Evolutionary conservation across 2,113 vertebrate species (phyloP).

Genomic region (Ifrita kowaldi): DNA sequence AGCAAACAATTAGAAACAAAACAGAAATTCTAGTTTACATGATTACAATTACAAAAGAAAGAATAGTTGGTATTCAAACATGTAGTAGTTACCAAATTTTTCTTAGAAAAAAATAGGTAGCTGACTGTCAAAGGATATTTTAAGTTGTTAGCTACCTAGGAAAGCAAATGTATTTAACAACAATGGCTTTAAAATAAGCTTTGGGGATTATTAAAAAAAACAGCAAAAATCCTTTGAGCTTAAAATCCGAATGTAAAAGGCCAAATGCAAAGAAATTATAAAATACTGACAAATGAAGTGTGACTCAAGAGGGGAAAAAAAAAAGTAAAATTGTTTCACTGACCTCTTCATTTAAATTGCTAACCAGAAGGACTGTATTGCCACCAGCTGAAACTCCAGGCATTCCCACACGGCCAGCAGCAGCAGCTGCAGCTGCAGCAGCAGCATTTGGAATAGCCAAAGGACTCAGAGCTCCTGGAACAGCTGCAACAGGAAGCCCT

Average conservation of each 20-base stretch:
- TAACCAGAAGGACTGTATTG: conserved; percentile 93
- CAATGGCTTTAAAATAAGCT: conserved; percentile 51
- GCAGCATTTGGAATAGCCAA: conserved; percentile 85
- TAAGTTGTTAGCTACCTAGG: conserved; percentile 49
- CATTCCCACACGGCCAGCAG: conserved; percentile 91
- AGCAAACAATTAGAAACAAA: conserved; percentile 75
- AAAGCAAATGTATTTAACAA: conserved; percentile 60
- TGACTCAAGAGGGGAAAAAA: neutral
- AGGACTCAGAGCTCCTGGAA: conserved; percentile 93
- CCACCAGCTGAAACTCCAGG: conserved; percentile 85
- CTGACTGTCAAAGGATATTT: conserved; percentile 36
- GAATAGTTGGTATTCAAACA: conserved; percentile 56
- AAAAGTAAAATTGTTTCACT: conserved; percentile 70
- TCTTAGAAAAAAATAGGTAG: conserved; percentile 73
- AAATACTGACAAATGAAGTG: conserved; percentile 67
- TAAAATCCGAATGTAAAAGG: conserved; percentile 62
- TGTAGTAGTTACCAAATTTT: conserved; percentile 67
- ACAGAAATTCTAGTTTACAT: conserved; percentile 43
- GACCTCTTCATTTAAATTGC: conserved; percentile 99
- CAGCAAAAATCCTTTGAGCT: conserved; percentile 58
- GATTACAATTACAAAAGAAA: conserved; percentile 67
- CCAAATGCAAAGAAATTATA: conserved; percentile 68
- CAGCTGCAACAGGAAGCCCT: conserved; percentile 83
- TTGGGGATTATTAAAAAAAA: conserved; percentile 34
- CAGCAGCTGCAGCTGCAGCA: conserved; percentile 91